phyloP scores from a whole-genome alignment of 2,888 invertebrate genomes.

The Drosophila mettleri region DNA sequence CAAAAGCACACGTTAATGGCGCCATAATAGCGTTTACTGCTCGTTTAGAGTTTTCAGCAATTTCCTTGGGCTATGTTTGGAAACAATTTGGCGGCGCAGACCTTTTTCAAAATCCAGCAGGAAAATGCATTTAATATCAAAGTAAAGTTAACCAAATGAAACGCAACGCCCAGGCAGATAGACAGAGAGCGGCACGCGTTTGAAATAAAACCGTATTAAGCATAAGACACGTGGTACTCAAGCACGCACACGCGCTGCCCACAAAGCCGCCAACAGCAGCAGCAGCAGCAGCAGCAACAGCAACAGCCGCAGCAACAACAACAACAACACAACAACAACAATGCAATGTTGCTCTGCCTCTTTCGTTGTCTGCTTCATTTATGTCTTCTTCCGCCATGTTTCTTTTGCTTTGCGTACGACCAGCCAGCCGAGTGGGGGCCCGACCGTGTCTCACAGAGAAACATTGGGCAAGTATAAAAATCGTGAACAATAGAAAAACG shows the following conservation, averaged over 20 bases:
- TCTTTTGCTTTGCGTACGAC: slow-evolving; percentile 40
- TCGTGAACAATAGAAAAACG: slow-evolving; percentile 85
- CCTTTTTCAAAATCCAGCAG: slow-evolving; percentile 28
- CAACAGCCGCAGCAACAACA: neutral
- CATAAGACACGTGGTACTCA: slow-evolving; percentile 70
- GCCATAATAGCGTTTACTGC: slow-evolving; percentile 6
- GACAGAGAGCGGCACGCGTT: slow-evolving; percentile 56
- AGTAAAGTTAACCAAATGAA: slow-evolving; percentile 27
- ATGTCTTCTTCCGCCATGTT: slow-evolving; percentile 79
- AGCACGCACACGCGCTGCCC: slow-evolving; percentile 52
- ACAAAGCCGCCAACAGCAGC: slow-evolving; percentile 33
- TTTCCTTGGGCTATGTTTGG: slow-evolving; percentile 17
- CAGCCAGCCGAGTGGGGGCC: slow-evolving; percentile 34
- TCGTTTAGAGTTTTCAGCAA: slow-evolving; percentile 11
- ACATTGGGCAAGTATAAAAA: slow-evolving; percentile 84
- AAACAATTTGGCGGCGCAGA: slow-evolving; percentile 11
- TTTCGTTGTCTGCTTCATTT: slow-evolving; percentile 69
- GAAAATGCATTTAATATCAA: slow-evolving; percentile 45
- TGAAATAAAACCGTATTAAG: slow-evolving; percentile 74
- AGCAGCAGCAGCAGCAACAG: slow-evolving; percentile 10
- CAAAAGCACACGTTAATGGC: slow-evolving; percentile 2
- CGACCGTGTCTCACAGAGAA: slow-evolving; percentile 36
- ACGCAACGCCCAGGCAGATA: slow-evolving; percentile 12
- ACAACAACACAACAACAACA: slow-evolving; percentile 45
- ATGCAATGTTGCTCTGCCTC: slow-evolving; percentile 51